Conservation (phyloP, 2,113 vertebrate species). For the Xiphophorus couchianus region DNA sequence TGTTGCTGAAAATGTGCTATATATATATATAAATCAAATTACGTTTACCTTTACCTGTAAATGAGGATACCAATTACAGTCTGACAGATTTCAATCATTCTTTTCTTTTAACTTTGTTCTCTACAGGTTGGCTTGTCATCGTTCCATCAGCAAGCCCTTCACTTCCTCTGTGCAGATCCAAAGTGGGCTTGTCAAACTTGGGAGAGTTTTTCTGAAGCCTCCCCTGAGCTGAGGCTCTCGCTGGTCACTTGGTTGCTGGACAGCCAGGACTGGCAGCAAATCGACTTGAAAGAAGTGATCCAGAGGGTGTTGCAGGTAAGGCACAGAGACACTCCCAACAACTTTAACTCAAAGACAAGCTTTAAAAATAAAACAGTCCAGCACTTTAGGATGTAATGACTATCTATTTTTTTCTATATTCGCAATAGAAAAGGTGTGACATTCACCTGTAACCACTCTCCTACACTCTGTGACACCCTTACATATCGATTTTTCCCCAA, state of each 20-base stretch:
- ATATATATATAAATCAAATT: too few species aligned
- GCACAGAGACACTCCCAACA: not conserved
- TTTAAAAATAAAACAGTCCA: slow-evolving; percentile 22
- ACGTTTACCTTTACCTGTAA: too few species aligned
- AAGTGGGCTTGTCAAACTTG: slow-evolving; percentile 60
- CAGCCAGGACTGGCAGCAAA: slow-evolving; percentile 19
- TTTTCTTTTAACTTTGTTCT: slow-evolving; percentile 1
- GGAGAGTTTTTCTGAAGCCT: slow-evolving; percentile 65
- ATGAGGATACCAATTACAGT: not conserved
- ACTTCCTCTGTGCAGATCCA: slow-evolving; percentile 72
- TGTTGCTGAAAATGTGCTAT: too few species aligned
- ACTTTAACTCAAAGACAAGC: slow-evolving; percentile 11
- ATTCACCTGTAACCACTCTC: too few species aligned
- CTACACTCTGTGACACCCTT: too few species aligned
- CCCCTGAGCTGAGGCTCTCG: slow-evolving; percentile 69
- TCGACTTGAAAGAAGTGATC: slow-evolving; percentile 68
- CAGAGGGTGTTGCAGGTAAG: slow-evolving; percentile 81
- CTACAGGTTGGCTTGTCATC: slow-evolving; percentile 82
- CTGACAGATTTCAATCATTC: not conserved
- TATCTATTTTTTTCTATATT: not conserved
- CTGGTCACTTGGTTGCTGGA: slow-evolving; percentile 78
- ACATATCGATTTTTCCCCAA: too few species aligned
- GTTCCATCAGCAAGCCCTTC: slow-evolving; percentile 77
- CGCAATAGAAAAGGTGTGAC: too few species aligned
- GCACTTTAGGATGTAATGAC: slow-evolving; percentile 15